phyloP scores from a whole-genome alignment of 1,140 invertebrate species.

The Ostrea denselamellosa region DNA sequence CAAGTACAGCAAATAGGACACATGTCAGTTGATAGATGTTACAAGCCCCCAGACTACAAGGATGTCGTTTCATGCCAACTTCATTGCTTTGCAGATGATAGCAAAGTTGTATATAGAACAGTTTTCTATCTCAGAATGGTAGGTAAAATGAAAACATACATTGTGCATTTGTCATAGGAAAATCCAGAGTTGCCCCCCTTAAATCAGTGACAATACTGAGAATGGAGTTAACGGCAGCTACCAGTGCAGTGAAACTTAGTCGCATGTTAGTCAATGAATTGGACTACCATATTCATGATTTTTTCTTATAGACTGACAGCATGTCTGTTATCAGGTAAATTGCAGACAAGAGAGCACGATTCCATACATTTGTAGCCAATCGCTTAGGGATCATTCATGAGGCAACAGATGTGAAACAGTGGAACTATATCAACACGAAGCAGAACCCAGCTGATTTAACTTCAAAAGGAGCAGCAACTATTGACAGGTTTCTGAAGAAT shows the following conservation, averaged over 20 bases:
- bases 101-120: constrained; percentile 50
- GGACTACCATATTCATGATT: not conserved
- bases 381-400: too few species aligned
- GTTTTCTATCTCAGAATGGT: constrained; percentile 52
- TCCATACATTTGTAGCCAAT: too few species aligned
- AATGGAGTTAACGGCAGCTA: constrained; percentile 77
- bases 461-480: constrained; percentile 48
- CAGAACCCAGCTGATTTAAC: constrained; percentile 55
- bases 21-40: constrained; percentile 48
- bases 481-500: too few species aligned
- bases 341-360: too few species aligned
- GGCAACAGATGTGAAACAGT: too few species aligned
- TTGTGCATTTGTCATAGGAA: constrained; percentile 64
- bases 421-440: not conserved
- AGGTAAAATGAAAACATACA: constrained; percentile 46
- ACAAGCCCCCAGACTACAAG: constrained; percentile 48
- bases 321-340: too few species aligned
- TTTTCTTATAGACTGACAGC: too few species aligned
- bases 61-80: constrained; percentile 14
- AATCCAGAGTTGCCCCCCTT: constrained; percentile 72
- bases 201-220: constrained; percentile 74
- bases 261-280: constrained; percentile 63
- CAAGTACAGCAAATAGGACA: constrained; percentile 25
- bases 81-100: constrained; percentile 60
- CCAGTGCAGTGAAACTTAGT: constrained; percentile 60